Evolutionary conservation across 2,888 invertebrate genomes (phyloP).

Genomic region (Drosophila pseudotakahashii): DNA sequence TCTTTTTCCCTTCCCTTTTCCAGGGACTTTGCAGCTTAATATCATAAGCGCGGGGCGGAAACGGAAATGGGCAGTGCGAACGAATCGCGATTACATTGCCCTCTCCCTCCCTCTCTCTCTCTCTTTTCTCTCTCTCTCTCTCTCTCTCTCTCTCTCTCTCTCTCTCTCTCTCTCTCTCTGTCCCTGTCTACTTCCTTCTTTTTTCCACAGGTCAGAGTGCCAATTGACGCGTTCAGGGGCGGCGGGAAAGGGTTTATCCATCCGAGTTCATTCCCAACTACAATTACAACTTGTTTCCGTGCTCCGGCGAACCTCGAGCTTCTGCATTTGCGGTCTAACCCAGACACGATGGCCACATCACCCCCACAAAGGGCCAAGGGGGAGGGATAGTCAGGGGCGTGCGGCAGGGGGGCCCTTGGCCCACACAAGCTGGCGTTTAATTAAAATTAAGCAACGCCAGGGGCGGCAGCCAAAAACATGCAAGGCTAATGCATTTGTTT

Average conservation of each 20-base stretch:
- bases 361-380: constrained; percentile 1
- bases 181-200: not conserved
- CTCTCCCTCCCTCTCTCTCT: not conserved
- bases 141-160: not conserved
- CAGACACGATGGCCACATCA: constrained; percentile 21
- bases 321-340: constrained; percentile 29
- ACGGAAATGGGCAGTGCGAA: constrained; percentile 64
- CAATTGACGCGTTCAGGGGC: constrained; percentile 16
- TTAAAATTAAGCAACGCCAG: constrained; percentile 56
- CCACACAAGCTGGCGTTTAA: constrained; percentile 47
- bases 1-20: constrained; percentile 4
- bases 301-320: constrained; percentile 18
- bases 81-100: constrained; percentile 1
- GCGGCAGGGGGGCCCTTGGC: not conserved
- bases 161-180: not conserved
- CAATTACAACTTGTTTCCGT: constrained; percentile 35
- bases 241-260: not conserved
- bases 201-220: constrained; percentile 15
- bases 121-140: not conserved
- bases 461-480: constrained; percentile 33
- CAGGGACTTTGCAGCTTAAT: constrained; percentile 55
- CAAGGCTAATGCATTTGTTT: constrained; percentile 23
- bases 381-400: not conserved
- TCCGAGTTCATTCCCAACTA: constrained; percentile 21
- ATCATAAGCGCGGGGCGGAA: constrained; percentile 56